Conservation (phyloP, 2,888 invertebrate species). For the Drosophila macrospina region DNA sequence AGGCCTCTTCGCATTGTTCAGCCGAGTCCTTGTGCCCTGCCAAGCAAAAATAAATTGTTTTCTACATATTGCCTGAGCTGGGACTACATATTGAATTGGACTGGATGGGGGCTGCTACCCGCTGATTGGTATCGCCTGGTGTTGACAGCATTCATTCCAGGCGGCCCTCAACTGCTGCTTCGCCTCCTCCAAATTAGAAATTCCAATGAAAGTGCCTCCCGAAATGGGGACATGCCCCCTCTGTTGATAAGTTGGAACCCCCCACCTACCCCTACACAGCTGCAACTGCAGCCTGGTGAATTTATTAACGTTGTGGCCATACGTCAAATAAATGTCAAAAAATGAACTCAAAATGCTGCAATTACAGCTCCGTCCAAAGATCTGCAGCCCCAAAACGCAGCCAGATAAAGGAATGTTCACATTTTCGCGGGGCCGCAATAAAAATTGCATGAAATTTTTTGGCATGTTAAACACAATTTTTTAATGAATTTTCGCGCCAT, state of each 20-base stretch:
- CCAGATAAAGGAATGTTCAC: slow-evolving; percentile 48
- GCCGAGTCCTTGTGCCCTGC: slow-evolving; percentile 41
- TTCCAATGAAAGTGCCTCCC: slow-evolving; percentile 54
- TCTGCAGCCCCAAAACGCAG: slow-evolving; percentile 24
- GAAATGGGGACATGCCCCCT: slow-evolving; percentile 34
- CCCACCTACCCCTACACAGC: no score
- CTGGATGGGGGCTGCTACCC: slow-evolving; percentile 24
- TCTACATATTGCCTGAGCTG: slow-evolving; percentile 46
- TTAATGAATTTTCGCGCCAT: slow-evolving; percentile 84
- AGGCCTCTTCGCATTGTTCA: slow-evolving; percentile 69
- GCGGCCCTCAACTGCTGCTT: slow-evolving; percentile 46
- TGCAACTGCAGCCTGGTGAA: slow-evolving; percentile 55
- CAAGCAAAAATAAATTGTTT: slow-evolving; percentile 71
- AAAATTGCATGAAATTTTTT: slow-evolving; percentile 64
- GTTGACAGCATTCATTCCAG: slow-evolving; percentile 81
- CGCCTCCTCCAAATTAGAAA: slow-evolving; percentile 59
- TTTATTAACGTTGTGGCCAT: slow-evolving; percentile 74
- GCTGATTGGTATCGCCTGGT: slow-evolving; percentile 78
- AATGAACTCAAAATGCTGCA: slow-evolving; percentile 69
- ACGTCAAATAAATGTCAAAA: slow-evolving; percentile 83
- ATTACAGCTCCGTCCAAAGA: slow-evolving; percentile 38
- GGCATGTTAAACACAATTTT: slow-evolving; percentile 67
- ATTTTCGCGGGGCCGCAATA: slow-evolving; percentile 54
- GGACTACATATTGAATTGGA: slow-evolving; percentile 1
- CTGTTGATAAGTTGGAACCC: slow-evolving; percentile 8